These are phyloP conservation scores for Lipophrys pholis DNA, from an alignment of 2,113 vertebrate genomes.

Conservation along the genomic window DNA sequence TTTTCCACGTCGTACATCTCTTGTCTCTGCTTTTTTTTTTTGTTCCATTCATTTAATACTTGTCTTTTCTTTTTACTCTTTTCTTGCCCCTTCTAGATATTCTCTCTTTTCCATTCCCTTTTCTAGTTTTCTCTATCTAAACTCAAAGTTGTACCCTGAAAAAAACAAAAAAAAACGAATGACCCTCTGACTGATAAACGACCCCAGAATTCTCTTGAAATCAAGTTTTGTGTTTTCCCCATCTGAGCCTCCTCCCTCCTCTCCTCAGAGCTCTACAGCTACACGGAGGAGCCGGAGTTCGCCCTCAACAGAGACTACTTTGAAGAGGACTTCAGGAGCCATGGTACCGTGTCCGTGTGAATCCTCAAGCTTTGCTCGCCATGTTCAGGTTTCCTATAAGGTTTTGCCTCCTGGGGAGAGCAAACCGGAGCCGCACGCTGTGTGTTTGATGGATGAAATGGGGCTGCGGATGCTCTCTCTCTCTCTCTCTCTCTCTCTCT, in stretches of 20 bases:
- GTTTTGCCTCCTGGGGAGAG: slow-evolving; percentile 2
- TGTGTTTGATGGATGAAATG: background rate
- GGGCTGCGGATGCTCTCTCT: background rate
- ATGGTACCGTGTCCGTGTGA: slow-evolving; percentile 82
- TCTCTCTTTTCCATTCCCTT: no score
- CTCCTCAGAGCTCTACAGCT: slow-evolving; percentile 94
- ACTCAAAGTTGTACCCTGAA: no score
- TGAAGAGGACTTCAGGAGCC: slow-evolving; percentile 92
- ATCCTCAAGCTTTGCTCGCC: background rate
- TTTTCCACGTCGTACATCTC: no score
- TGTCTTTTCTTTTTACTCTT: no score
- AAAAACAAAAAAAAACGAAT: no score
- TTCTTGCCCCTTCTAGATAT: no score
- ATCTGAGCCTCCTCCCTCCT: slow-evolving; percentile 2
- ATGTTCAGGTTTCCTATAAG: slow-evolving; percentile 4
- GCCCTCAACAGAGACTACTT: slow-evolving; percentile 92
- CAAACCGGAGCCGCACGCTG: slow-evolving; percentile 22
- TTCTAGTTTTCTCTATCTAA: no score
- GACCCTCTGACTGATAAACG: no score
- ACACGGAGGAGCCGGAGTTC: slow-evolving; percentile 96
- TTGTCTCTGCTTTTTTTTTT: no score
- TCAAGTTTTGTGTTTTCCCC: no score
- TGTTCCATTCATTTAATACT: no score
- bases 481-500: background rate
- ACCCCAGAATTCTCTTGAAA: no score